phyloP scores from a whole-genome alignment of 2,888 invertebrate species.

The Sinodicranocentrus sp. region DNA sequence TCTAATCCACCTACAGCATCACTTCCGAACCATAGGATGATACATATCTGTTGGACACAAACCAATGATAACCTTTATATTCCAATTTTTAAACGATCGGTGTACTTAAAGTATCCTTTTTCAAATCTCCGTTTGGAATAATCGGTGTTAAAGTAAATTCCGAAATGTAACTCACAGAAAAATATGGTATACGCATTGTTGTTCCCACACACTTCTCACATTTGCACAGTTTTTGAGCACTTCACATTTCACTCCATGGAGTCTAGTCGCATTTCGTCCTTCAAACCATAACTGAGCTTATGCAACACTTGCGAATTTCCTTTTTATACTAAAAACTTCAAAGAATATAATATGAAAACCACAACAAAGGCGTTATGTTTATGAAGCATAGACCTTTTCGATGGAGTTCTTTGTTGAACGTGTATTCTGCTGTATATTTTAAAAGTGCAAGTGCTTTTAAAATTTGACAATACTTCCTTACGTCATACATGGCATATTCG shows the following conservation, averaged over 20 bases:
- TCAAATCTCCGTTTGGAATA: not conserved
- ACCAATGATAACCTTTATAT: not conserved
- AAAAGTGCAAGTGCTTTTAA: no score
- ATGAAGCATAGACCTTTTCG: no score
- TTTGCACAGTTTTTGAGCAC: constrained; percentile 26
- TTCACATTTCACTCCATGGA: not conserved
- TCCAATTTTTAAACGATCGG: not conserved
- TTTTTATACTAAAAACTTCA: constrained; percentile 35
- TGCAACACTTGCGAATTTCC: constrained; percentile 20
- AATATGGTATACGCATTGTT: constrained; percentile 42
- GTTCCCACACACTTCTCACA: constrained; percentile 11
- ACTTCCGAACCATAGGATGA: constrained; percentile 52
- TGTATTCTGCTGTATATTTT: no score
- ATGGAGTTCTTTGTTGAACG: no score
- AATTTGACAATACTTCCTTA: no score
- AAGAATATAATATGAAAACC: constrained; percentile 15
- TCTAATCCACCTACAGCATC: constrained; percentile 20
- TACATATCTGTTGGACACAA: constrained; percentile 39
- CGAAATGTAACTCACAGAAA: constrained; percentile 38
- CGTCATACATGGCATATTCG: no score
- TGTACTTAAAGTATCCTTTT: not conserved
- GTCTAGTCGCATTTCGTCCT: constrained; percentile 9
- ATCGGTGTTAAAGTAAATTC: constrained; percentile 9
- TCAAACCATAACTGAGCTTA: constrained; percentile 30
- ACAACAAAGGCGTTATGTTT: no score